Conservation (phyloP, 2,113 vertebrate species). For the Microtus montanus region DNA sequence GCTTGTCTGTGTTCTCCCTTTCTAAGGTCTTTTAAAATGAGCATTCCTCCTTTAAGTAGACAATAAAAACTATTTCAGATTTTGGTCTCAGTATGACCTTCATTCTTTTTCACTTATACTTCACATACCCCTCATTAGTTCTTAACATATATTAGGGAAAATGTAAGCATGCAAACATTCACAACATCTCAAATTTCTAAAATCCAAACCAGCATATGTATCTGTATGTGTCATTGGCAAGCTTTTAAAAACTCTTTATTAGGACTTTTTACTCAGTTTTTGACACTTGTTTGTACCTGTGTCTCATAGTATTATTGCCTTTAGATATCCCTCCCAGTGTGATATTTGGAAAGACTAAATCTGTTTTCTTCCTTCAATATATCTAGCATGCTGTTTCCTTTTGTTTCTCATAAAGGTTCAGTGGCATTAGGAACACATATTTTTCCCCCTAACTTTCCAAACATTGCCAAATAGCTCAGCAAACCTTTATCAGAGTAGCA, state of each 20-base stretch:
- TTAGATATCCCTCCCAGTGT: not conserved
- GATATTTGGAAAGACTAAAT: not conserved
- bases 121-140: constrained; percentile 50
- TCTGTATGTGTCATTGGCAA: not conserved
- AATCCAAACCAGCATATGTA: not conserved
- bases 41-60: constrained; percentile 14
- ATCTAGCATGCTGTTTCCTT: not conserved
- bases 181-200: not conserved
- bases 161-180: not conserved
- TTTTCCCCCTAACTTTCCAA: not conserved
- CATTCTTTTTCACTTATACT: not conserved
- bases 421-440: not conserved
- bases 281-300: not conserved
- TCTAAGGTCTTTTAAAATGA: not conserved
- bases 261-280: not conserved
- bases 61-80: constrained; percentile 6
- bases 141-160: constrained; percentile 1
- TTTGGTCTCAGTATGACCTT: not conserved
- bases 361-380: not conserved
- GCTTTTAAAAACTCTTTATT: not conserved
- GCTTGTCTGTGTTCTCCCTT: not conserved
- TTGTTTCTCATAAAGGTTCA: not conserved
- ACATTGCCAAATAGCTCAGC: not conserved
- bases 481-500: constrained; percentile 6
- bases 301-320: not conserved